Base-by-base conservation (phyloP, 2,888 invertebrate species). In the Plagodis dolabraria region DNA sequence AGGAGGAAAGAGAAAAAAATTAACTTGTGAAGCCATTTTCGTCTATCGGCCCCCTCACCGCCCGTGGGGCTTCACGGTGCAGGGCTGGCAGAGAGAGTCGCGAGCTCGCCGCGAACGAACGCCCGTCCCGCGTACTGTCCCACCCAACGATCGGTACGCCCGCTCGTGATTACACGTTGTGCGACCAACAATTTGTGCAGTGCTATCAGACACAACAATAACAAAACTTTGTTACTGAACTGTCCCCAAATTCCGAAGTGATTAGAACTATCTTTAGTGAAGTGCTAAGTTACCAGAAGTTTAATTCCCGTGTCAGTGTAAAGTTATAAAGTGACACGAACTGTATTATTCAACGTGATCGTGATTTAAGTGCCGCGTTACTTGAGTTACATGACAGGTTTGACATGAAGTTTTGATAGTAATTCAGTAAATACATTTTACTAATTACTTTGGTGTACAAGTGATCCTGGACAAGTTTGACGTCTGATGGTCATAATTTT, bases 1-100 rank as follows among this genome's bases (percentile, higher is more conserved):
- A 92, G 92, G 86, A 92, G 88, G 92, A 92, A 92, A 92, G 92
- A 92, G 92, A 92, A 92, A 92, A 91, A 92, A 92, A 91, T 91
- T 91, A 87, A 92, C 89, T 92, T 89, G 92, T 92, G 92, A 92
- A 92, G 92, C 92, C 92, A 92, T 92, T 92, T 92, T 91, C 91
- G 92, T 92, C 88, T 89, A 88, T 88, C 87, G 84, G 84, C 83
- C 89, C 87, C 90, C 87, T 85, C 87, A 82, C 85, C 84, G 86
- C 84, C 82, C 73, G 82, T 84, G 75, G 84, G 86, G 85, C 81
- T 86, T 85, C 85, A 80, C 68, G 80, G 75, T 82, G 79, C 84
- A 81, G 79, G 75, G 80, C 85, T 81, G 79, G 75, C 88, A 90
- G 87, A 89, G 81, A 84, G 87, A 79, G 82, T 82, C 85, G 86